Evolutionary conservation across 2,888 invertebrate genomes (phyloP).

Genomic region (Caenorhabditis sp.): DNA sequence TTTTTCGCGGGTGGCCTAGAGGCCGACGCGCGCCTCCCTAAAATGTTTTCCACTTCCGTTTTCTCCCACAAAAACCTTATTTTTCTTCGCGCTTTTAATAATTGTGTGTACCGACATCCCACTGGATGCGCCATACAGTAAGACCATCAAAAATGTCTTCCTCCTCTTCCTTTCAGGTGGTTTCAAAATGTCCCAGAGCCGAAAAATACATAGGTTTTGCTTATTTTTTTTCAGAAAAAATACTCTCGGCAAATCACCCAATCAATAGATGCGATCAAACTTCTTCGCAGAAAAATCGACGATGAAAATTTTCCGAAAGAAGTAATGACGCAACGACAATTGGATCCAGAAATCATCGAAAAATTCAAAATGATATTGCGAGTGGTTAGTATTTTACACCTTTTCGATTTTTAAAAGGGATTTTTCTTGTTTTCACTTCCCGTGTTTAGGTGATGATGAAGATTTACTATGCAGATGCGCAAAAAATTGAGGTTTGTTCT

Average conservation of each 20-base stretch:
- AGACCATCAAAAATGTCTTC: no score
- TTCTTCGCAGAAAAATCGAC: slow-evolving; percentile 16
- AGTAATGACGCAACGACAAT: slow-evolving; percentile 18
- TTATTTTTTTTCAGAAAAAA: slow-evolving; percentile 13
- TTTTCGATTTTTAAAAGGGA: neutral
- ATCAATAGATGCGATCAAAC: slow-evolving; percentile 14
- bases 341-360: slow-evolving; percentile 24
- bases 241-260: neutral
- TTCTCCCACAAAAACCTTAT: no score
- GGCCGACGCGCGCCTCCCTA: no score
- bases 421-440: neutral
- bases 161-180: no score
- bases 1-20: no score
- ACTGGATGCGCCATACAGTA: no score
- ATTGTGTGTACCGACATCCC: no score
- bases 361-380: slow-evolving; percentile 27
- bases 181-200: no score
- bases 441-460: slow-evolving; percentile 26
- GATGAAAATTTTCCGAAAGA: slow-evolving; percentile 10
- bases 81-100: no score
- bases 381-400: slow-evolving; percentile 9
- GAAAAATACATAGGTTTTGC: no score
- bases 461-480: slow-evolving; percentile 22
- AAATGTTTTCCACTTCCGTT: no score
- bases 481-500: slow-evolving; percentile 17